phyloP scores from a whole-genome alignment of 2,797 vertebrate genomes.

The Smutsia temminckii region DNA sequence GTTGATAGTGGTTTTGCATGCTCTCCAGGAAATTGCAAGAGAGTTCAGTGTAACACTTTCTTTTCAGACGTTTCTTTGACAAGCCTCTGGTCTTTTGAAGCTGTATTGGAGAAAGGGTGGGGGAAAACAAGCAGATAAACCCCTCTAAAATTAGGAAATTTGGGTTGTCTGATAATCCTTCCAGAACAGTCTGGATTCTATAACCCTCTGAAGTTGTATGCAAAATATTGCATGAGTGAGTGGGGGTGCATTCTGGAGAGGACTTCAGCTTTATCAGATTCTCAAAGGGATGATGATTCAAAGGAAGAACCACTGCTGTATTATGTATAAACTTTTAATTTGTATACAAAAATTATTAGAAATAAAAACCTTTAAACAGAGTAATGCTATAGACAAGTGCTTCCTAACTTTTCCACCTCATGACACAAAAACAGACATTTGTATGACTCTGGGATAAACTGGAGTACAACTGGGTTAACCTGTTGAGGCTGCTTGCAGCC shows the following conservation, averaged over 20 bases:
- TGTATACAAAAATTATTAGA: conserved; percentile 15
- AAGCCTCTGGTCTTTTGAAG: neutral
- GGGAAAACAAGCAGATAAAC: neutral
- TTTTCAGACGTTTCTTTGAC: conserved; percentile 8
- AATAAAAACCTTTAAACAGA: conserved; percentile 34
- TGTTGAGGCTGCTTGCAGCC: neutral
- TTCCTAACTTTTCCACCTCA: neutral
- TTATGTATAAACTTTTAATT: neutral
- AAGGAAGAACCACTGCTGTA: neutral
- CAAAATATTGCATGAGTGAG: conserved; percentile 2
- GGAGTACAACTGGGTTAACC: neutral
- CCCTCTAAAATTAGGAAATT: neutral
- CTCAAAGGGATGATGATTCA: neutral
- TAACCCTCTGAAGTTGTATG: neutral
- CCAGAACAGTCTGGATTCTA: neutral
- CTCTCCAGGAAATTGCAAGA: neutral
- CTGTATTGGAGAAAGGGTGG: neutral
- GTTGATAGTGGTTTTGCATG: neutral
- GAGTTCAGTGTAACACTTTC: neutral
- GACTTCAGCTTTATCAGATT: neutral
- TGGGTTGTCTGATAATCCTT: conserved; percentile 10
- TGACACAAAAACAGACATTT: neutral
- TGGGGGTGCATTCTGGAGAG: neutral
- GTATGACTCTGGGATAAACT: neutral
- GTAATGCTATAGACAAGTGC: neutral